A percentile compares a stretch with the other conserved stretches of the same genome.
phyloP scores from a whole-genome alignment of 2,888 invertebrate genomes.

The Spilarctia lutea region DNA sequence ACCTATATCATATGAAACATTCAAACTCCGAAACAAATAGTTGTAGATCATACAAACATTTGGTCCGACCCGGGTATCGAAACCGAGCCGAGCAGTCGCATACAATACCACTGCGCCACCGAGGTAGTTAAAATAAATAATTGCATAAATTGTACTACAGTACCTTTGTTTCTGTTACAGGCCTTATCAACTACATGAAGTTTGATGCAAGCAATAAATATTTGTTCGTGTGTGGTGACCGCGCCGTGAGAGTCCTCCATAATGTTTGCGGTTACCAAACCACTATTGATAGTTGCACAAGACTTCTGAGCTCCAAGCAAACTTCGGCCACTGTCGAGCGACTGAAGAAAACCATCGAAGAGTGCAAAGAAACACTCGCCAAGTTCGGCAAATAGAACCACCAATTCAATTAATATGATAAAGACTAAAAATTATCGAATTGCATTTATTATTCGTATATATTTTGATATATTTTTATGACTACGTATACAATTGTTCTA shows the following conservation, averaged over 20 bases:
- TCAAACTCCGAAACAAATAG: no score
- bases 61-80: no score
- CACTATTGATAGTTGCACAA: conserved; percentile 72
- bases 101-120: no score
- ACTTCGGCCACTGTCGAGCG: conserved; percentile 92
- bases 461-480: conserved; percentile 38
- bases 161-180: conserved; percentile 78
- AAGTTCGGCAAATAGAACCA: conserved; percentile 71
- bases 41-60: no score
- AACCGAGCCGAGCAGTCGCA: no score
- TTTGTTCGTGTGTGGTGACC: conserved; percentile 91
- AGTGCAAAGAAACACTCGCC: conserved; percentile 82
- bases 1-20: no score
- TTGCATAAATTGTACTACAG: not conserved
- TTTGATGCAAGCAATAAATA: conserved; percentile 93
- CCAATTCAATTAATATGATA: conserved; percentile 20
- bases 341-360: conserved; percentile 89
- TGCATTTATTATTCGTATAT: conserved; percentile 48
- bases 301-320: conserved; percentile 85
- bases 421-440: conserved; percentile 30
- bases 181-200: conserved; percentile 88
- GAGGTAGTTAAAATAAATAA: not conserved
- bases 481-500: conserved; percentile 24
- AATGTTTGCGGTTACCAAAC: conserved; percentile 87
- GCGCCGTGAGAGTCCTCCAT: conserved; percentile 91